A percentile compares a stretch with the other conserved stretches of the same genome.
These are phyloP conservation scores for Neomorphus geoffroyi DNA, from an alignment of 2,797 vertebrate species.

Conservation along the genomic window DNA sequence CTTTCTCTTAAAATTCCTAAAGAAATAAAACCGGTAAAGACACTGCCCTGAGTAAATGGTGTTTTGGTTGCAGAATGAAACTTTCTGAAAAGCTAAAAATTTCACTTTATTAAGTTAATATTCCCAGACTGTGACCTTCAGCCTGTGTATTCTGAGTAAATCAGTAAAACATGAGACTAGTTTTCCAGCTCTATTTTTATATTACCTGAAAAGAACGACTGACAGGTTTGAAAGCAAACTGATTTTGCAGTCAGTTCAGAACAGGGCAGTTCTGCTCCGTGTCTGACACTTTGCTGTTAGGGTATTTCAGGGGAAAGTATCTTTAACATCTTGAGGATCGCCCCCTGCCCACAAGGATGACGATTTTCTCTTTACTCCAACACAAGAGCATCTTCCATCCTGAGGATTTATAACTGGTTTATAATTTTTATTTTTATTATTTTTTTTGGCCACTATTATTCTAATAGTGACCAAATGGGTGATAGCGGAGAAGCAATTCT, in stretches of 20 bases:
- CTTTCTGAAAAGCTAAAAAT: neutral
- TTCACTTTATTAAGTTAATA: neutral
- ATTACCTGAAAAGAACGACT: neutral
- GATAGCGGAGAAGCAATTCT: neutral
- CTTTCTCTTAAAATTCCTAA: neutral
- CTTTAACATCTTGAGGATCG: neutral
- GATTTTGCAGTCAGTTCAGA: neutral
- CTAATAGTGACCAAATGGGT: neutral
- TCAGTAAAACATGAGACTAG: neutral
- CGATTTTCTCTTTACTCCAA: neutral
- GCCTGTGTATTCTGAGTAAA: neutral
- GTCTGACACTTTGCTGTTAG: rapidly evolving
- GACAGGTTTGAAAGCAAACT: neutral
- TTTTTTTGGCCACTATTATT: too few species aligned
- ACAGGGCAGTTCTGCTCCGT: neutral
- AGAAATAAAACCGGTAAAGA: neutral
- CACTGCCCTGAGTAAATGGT: neutral
- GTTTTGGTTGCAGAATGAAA: neutral
- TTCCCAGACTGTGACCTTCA: neutral
- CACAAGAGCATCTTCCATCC: neutral
- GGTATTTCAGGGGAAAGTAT: neutral
- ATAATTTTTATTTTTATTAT: too few species aligned
- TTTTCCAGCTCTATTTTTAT: neutral
- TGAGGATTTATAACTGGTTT: neutral
- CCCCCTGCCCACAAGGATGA: rapidly evolving